Conservation (phyloP, 1,140 invertebrate genomes). For the Sesamia nonagrioides region DNA sequence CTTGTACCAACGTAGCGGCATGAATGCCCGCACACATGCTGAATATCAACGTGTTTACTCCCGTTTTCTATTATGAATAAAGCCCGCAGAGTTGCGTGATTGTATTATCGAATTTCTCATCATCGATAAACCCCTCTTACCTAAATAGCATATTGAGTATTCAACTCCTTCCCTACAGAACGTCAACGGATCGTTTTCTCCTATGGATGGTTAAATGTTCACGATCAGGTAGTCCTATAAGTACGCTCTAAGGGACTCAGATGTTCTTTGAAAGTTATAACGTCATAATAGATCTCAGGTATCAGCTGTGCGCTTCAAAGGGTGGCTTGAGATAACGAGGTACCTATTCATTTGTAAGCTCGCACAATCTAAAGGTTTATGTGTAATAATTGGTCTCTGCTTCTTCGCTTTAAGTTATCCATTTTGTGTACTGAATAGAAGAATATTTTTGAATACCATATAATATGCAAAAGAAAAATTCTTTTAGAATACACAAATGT, state of each 20-base stretch:
- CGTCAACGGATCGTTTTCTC: slow-evolving; percentile 50
- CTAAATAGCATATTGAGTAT: slow-evolving; percentile 78
- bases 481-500: too few relatives aligned
- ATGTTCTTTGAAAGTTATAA: slow-evolving; percentile 56
- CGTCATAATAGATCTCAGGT: slow-evolving; percentile 52
- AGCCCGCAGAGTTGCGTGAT: slow-evolving; percentile 56
- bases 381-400: slow-evolving; percentile 12
- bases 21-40: slow-evolving; percentile 27
- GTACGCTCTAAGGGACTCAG: slow-evolving; percentile 47
- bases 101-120: slow-evolving; percentile 70
- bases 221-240: slow-evolving; percentile 61
- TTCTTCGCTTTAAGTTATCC: not conserved
- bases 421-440: too few relatives aligned
- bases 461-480: too few relatives aligned
- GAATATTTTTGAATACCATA: too few relatives aligned
- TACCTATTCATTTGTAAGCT: slow-evolving; percentile 40
- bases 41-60: slow-evolving; percentile 54
- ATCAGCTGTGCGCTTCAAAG: slow-evolving; percentile 44
- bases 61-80: slow-evolving; percentile 60
- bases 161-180: slow-evolving; percentile 65
- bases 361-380: not conserved
- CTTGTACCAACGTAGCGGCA: not conserved
- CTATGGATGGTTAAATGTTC: slow-evolving; percentile 60
- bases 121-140: slow-evolving; percentile 77
- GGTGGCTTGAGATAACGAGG: slow-evolving; percentile 51